Evolutionary conservation across 2,113 vertebrate species (phyloP), one percentile per base, ranked within the genome.

Genomic region (Anguilla japonica): DNA sequence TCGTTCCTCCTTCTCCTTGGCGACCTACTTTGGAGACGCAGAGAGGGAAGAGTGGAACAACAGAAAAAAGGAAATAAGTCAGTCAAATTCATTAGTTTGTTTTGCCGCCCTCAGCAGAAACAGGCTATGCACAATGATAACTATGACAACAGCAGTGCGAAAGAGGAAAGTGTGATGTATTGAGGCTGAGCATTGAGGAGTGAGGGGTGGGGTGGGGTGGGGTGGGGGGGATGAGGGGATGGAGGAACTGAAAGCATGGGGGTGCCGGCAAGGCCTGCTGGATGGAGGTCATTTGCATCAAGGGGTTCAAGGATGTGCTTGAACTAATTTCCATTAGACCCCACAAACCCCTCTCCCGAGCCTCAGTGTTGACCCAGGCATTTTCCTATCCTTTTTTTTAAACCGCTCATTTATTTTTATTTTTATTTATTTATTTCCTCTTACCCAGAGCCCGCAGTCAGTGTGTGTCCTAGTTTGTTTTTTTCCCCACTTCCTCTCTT

Each of bases 391-490:
- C 22, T 16, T 75, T 50, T 82, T 83, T 86, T 80, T 88, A 75
- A 34, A 81, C 15, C 57, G 18, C 41, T 83, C 46, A 60, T 34
- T 84, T 84, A 41, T 41, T 84, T 84, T 39, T 43, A 53, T 15
- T 46, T 81, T 79, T 79, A 22, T 83, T 87, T 78, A n/a, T 34
- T 46, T 63, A 9, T 84, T 81, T 84, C 22, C 78, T 60, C 6
- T 34, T 53, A 18, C 82, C 79, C 79, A 29, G 39, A 41, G 50
- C 71, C 86, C 41, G 75, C 43, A 80, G 86, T 57, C 86, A 60
- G 50, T 41, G 29, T n/a, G 29, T 84, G 82, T 83, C 86, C 86
- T 87, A 87, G 22, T 83, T 87, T 83, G 81, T 75, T 29, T 71
- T 87, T 83, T 63, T 75, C 18, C 43, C n/a, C 84, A 85, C 40